Conservation (phyloP, 2,797 vertebrate genomes). For the Helicolenus hilgendorfi region DNA sequence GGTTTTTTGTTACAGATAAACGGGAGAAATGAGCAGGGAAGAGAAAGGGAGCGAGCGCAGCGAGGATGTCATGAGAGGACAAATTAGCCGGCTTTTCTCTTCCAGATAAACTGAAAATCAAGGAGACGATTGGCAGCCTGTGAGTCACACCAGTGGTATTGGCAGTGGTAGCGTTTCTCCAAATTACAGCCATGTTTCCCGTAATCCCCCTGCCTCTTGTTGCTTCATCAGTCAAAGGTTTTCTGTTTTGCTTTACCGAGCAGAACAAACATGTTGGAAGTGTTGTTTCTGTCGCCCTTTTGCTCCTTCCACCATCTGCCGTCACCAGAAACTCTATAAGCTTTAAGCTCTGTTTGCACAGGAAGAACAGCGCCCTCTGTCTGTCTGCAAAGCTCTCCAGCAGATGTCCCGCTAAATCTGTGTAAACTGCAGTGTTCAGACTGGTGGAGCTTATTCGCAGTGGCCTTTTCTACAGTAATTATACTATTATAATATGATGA, state of each 20-base stretch:
- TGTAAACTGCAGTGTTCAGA: conserved; percentile 11
- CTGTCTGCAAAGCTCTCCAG: conserved; percentile 10
- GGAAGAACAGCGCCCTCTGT: conserved; percentile 60
- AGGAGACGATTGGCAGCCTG: conserved; percentile 37
- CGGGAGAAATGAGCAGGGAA: conserved; percentile 42
- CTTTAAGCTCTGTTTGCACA: not conserved
- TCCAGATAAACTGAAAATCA: conserved; percentile 39
- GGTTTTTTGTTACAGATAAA: conserved; percentile 66
- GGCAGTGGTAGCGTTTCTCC: conserved; percentile 40
- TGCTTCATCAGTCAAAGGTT: conserved; percentile 68
- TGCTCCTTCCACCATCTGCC: conserved; percentile 72
- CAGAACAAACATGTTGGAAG: conserved; percentile 67
- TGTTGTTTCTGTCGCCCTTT: conserved; percentile 67
- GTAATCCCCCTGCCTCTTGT: conserved; percentile 32
- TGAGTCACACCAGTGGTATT: conserved; percentile 45
- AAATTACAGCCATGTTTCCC: conserved; percentile 55
- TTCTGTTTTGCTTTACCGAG: conserved; percentile 67
- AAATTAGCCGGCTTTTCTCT: conserved; percentile 42
- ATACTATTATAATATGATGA: conserved; percentile 49
- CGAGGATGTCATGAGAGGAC: conserved; percentile 42
- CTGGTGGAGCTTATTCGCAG: conserved; percentile 5
- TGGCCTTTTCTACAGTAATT: conserved; percentile 40
- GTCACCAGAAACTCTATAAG: not conserved
- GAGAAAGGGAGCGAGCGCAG: conserved; percentile 11
- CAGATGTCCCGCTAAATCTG: conserved; percentile 28